Evolutionary conservation across 1,140 invertebrate genomes (phyloP), one percentile per base, ranked within the genome.

Genomic region (Cepaea nemoralis): DNA sequence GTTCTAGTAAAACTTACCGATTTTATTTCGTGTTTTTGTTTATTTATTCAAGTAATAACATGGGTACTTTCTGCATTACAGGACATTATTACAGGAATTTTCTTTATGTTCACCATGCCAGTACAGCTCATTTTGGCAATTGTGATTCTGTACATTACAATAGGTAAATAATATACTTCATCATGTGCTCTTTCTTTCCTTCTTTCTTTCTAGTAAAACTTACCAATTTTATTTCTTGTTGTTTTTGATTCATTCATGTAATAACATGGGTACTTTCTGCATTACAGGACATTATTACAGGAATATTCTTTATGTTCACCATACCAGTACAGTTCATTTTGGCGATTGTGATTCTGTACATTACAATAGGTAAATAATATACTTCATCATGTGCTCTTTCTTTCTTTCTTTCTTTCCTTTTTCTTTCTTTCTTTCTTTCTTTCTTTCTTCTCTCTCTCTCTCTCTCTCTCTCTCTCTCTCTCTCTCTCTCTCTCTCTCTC

Each of bases 101-200:
- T 98, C 90, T 97, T 98, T 95, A 93, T 99, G 84, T 98, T 97
- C 97, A 98, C 97, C 0, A 96, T 96, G 1, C 97, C 97, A 0
- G 90, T 98, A 6, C 96, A 84, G 69, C 85, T 87, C 31, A 76
- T 83, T 19, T 88, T 98, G 22, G 95, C 59, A 16, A 19, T 74
- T 31, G 22, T 63, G 6, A 24, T 98, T 74, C 88, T 94, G 16
- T 93, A 89, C 82, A 78, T 88, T n/a, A 86, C 88, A 12, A 33
- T 78, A 40, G 77, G 77, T 69, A 45, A 59, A 37, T 55, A 55
- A 14, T 55, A 2, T 22, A 55, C 50, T 22, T 55, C 2, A 55
- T 22, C 50, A 12, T 55, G 50, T 55, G n/a, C n/a, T 55, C 22
- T n/a, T 24, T 55, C 12, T 12, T 55, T 55, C 22, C 24, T 55